Conservation (phyloP, 2,888 invertebrate genomes). For the Conchocele bisecta region DNA sequence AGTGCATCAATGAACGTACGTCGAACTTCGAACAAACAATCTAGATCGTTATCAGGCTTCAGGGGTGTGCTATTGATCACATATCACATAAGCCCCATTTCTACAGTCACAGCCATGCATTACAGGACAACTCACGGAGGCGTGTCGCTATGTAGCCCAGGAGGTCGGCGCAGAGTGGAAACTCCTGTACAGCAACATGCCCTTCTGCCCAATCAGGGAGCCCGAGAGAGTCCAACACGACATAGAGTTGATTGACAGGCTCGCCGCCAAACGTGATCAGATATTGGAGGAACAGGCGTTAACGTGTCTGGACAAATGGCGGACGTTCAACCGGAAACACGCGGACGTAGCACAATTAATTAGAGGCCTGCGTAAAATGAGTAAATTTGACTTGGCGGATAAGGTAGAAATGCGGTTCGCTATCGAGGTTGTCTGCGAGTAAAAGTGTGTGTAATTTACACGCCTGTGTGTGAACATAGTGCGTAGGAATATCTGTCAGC, state of each 20-base stretch:
- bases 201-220: conserved; percentile 74
- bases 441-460: no score
- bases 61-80: no score
- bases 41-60: no score
- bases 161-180: conserved; percentile 76
- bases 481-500: no score
- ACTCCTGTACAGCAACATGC: conserved; percentile 71
- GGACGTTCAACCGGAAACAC: conserved; percentile 64
- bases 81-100: no score
- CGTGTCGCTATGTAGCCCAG: conserved; percentile 71
- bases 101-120: no score
- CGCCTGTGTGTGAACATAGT: no score
- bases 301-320: conserved; percentile 76
- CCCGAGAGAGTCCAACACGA: conserved; percentile 64
- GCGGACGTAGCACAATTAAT: conserved; percentile 70
- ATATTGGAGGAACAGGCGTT: conserved; percentile 70
- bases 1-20: no score
- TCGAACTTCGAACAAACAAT: no score
- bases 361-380: conserved; percentile 64
- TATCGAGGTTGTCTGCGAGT: conserved; percentile 61
- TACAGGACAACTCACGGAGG: conserved; percentile 69
- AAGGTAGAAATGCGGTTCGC: conserved; percentile 68
- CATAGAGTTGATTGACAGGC: conserved; percentile 71
- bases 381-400: conserved; percentile 67
- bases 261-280: conserved; percentile 66